phyloP scores from a whole-genome alignment of 2,888 invertebrate species.

The Meganola albula region DNA sequence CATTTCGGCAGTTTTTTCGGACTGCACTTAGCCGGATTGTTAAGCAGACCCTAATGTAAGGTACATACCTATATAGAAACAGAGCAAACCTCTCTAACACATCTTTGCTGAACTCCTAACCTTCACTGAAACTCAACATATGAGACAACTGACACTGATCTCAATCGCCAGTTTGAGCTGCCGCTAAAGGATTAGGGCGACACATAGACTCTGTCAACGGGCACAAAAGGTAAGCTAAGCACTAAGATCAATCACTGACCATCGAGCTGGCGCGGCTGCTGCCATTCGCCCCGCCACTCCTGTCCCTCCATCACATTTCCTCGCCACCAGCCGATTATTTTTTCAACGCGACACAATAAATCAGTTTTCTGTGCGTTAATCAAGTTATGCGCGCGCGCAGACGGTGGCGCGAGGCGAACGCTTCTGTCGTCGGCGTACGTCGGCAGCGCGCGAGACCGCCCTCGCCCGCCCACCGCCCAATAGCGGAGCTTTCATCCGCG shows the following conservation, averaged over 20 bases:
- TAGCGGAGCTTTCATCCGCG: constrained; percentile 33
- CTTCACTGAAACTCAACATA: no score
- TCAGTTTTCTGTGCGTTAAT: constrained; percentile 70
- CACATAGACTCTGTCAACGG: constrained; percentile 11
- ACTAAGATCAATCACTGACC: constrained; percentile 57
- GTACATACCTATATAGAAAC: no score
- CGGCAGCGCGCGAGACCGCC: constrained; percentile 38
- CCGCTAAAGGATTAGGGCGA: no score
- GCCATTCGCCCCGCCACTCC: constrained; percentile 72
- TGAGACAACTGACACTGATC: no score
- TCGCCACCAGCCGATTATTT: constrained; percentile 61
- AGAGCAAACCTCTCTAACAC: no score
- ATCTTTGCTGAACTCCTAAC: constrained; percentile 11
- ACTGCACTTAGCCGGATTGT: no score
- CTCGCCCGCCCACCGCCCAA: constrained; percentile 57
- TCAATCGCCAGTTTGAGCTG: no score
- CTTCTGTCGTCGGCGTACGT: constrained; percentile 89
- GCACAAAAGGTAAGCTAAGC: constrained; percentile 25
- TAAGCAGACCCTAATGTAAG: no score
- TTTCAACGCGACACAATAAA: constrained; percentile 76
- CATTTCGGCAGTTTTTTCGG: no score
- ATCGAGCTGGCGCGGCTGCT: constrained; percentile 63
- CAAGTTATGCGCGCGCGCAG: constrained; percentile 57
- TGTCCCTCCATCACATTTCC: constrained; percentile 74
- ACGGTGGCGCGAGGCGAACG: constrained; percentile 71